Conservation (phyloP, 2,888 invertebrate species). For the Stegana nigrithorax region DNA sequence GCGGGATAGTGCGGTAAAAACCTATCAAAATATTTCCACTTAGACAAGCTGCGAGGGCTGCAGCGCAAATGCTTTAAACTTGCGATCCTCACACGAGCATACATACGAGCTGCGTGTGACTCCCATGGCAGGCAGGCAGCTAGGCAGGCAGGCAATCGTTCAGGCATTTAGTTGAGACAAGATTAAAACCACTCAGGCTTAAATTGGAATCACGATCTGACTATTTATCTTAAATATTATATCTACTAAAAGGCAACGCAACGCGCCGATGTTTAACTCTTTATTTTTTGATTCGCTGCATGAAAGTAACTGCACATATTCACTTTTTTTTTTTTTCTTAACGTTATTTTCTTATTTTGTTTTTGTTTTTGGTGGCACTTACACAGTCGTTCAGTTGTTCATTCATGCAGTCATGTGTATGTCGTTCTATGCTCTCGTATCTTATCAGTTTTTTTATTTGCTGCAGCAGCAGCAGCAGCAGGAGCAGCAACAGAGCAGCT, state of each 20-base stretch:
- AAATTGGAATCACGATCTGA: slow-evolving; percentile 52
- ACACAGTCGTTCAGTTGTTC: not conserved
- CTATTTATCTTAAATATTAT: slow-evolving; percentile 50
- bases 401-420: not conserved
- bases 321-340: no score
- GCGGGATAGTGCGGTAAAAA: not conserved
- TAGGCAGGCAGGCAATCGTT: not conserved
- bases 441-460: slow-evolving; percentile 7
- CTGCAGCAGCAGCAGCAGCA: no score
- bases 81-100: not conserved
- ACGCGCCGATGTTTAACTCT: no score
- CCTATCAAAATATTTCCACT: slow-evolving; percentile 8
- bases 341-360: not conserved
- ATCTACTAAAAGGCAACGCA: slow-evolving; percentile 34
- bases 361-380: not conserved
- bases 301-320: no score
- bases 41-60: slow-evolving; percentile 3
- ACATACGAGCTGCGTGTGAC: no score
- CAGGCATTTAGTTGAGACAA: slow-evolving; percentile 15
- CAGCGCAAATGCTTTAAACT: not conserved
- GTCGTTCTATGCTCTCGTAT: not conserved
- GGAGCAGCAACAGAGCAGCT: no score
- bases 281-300: no score
- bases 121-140: no score
- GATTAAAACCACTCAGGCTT: slow-evolving; percentile 49